A percentile compares a stretch with the other conserved stretches of the same genome.
Conservation (phyloP, 2,113 vertebrate genomes). For the Burhinus oedicnemus region DNA sequence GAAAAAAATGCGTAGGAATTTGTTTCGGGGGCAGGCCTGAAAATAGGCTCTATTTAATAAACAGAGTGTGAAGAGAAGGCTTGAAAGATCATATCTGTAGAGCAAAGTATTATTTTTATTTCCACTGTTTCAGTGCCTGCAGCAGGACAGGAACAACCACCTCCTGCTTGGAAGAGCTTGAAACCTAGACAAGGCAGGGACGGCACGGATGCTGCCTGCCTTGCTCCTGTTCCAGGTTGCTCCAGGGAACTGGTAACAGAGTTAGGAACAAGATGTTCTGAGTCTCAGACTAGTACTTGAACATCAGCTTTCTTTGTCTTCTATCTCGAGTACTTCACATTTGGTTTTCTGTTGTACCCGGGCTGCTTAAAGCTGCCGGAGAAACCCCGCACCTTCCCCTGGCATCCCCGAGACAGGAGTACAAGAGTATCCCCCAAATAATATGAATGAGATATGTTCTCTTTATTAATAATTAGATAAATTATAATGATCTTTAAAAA, state of each 20-base stretch:
- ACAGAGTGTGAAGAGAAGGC: neutral
- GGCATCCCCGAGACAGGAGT: neutral
- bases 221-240: neutral
- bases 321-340: rapidly evolving
- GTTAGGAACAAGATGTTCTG: neutral
- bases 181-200: rapidly evolving
- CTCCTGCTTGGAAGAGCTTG: neutral
- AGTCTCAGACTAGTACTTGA: neutral
- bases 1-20: neutral
- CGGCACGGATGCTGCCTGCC: neutral
- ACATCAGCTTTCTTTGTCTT: neutral
- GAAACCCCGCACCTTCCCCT: neutral
- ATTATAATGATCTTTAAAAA: neutral
- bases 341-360: neutral
- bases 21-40: neutral
- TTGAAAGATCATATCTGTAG: neutral
- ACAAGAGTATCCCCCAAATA: neutral
- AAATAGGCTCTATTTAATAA: neutral
- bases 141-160: neutral
- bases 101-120: neutral
- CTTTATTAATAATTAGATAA: neutral
- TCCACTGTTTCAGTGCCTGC: neutral
- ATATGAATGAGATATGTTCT: rapidly evolving
- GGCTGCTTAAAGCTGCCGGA: neutral
- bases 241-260: neutral